These are phyloP conservation scores for Pandemis corylana DNA, from an alignment of 2,888 invertebrate species.

Conservation along the genomic window DNA sequence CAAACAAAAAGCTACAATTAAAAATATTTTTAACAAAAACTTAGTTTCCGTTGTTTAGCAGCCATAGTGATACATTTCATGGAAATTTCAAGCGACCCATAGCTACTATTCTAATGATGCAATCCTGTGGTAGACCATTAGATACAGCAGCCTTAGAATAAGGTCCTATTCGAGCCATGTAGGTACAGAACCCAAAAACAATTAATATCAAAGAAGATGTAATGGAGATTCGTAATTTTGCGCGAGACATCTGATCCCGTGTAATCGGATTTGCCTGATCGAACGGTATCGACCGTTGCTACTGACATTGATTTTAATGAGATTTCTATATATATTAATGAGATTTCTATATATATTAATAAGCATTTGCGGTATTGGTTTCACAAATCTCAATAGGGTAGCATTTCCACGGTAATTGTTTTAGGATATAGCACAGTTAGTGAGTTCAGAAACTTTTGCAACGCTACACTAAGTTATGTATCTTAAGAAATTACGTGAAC, in stretches of 20 bases:
- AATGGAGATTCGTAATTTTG: conserved; percentile 74
- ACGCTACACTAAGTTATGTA: no score
- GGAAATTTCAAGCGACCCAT: no score
- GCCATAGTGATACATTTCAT: no score
- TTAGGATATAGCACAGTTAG: not conserved
- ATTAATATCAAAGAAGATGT: conserved; percentile 71
- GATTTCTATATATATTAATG: conserved; percentile 51
- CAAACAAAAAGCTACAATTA: no score
- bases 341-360: conserved; percentile 50
- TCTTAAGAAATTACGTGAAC: no score
- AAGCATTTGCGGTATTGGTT: conserved; percentile 6
- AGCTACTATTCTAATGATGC: no score
- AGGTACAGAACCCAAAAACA: conserved; percentile 51
- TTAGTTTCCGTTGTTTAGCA: no score
- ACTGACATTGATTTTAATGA: conserved; percentile 81
- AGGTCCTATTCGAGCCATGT: no score
- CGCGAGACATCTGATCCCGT: conserved; percentile 78
- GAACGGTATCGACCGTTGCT: conserved; percentile 70
- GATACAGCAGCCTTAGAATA: no score
- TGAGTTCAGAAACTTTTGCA: no score
- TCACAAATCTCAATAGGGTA: conserved; percentile 7
- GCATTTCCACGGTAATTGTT: not conserved
- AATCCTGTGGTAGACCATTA: no score
- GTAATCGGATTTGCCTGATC: conserved; percentile 82
- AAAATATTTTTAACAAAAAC: no score